These are phyloP conservation scores for Prinia subflava DNA, from an alignment of 2,113 vertebrate species.

Conservation along the genomic window DNA sequence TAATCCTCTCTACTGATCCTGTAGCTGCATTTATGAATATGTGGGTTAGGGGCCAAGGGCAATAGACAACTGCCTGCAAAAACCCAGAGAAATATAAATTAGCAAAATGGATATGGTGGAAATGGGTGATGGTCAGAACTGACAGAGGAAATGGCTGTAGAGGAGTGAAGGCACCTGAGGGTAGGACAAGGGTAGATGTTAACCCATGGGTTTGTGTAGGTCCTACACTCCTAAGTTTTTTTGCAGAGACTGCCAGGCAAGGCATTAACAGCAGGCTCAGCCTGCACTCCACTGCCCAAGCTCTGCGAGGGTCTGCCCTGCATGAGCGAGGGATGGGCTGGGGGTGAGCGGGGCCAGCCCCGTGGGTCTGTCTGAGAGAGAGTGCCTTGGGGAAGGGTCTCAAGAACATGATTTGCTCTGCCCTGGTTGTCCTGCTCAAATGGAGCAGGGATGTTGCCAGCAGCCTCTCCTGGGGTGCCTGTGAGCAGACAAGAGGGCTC, in stretches of 20 bases:
- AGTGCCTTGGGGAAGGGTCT: neutral
- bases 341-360: neutral
- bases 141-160: neutral
- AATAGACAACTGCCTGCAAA: neutral
- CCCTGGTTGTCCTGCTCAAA: neutral
- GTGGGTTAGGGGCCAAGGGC: neutral
- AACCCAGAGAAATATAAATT: neutral
- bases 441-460: neutral
- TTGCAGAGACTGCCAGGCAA: neutral
- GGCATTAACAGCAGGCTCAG: neutral
- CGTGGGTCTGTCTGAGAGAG: neutral
- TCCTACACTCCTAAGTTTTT: too few species aligned
- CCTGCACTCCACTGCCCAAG: fast-evolving
- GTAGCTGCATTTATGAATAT: neutral
- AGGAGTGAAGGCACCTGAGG: neutral
- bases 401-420: neutral
- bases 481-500: neutral
- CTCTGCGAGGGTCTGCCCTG: neutral
- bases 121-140: neutral
- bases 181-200: neutral
- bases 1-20: neutral
- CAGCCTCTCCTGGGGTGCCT: neutral
- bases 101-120: neutral
- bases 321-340: neutral
- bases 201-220: neutral